These are phyloP conservation scores for Thereva nobilitata DNA, from an alignment of 2,888 invertebrate genomes.

Conservation along the genomic window DNA sequence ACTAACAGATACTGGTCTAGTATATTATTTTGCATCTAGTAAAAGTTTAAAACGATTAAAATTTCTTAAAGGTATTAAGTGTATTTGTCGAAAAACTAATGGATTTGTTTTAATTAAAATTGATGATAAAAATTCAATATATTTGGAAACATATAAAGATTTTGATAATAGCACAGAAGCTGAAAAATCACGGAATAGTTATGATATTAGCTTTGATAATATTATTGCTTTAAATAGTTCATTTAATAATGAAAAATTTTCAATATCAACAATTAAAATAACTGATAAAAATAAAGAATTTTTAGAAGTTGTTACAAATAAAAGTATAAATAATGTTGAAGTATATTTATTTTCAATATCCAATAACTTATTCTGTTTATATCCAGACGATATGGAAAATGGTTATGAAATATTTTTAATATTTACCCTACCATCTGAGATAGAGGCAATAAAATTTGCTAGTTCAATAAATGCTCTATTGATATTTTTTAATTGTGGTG, in stretches of 20 bases:
- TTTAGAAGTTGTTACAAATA: constrained; percentile 43
- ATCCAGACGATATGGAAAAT: constrained; percentile 39
- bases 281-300: constrained; percentile 47
- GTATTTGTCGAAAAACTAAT: constrained; percentile 44
- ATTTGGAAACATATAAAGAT: constrained; percentile 51
- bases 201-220: constrained; percentile 53
- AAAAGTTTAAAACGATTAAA: constrained; percentile 50
- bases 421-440: constrained; percentile 28
- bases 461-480: constrained; percentile 46
- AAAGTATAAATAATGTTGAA: constrained; percentile 41
- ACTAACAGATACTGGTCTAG: constrained; percentile 50
- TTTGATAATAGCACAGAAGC: constrained; percentile 46
- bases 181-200: constrained; percentile 46
- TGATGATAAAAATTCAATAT: constrained; percentile 24
- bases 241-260: constrained; percentile 50
- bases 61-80: constrained; percentile 51
- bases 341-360: constrained; percentile 52
- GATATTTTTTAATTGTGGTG: constrained; percentile 51
- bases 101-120: constrained; percentile 53
- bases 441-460: constrained; percentile 31
- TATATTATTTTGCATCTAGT: constrained; percentile 53
- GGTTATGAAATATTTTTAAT: constrained; percentile 31
- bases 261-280: constrained; percentile 47
- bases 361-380: constrained; percentile 50
- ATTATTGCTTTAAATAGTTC: constrained; percentile 51